phyloP scores from a whole-genome alignment of 2,888 invertebrate species.

The Digitonthophagus gazella region DNA sequence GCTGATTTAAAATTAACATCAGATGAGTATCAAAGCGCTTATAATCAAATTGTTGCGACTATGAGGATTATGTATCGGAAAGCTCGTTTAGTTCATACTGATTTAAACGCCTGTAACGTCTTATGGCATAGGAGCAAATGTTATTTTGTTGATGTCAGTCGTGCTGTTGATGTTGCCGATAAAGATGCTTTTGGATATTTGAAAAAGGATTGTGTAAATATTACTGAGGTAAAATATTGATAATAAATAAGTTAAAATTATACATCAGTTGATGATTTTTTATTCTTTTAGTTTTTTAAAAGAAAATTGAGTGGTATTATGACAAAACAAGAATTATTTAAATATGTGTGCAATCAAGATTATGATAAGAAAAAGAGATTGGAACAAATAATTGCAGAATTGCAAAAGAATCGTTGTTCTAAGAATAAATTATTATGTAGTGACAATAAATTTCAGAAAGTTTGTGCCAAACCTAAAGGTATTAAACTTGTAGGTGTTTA shows the following conservation, averaged over 20 bases:
- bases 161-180: slow-evolving; percentile 90
- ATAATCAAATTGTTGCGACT: slow-evolving; percentile 61
- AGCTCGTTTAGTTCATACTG: slow-evolving; percentile 89
- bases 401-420: not conserved
- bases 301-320: slow-evolving; percentile 65
- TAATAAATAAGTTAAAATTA: not conserved
- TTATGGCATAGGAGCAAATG: slow-evolving; percentile 77
- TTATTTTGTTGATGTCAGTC: slow-evolving; percentile 92
- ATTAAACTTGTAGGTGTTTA: not conserved
- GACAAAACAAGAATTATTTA: slow-evolving; percentile 71
- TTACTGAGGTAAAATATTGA: slow-evolving; percentile 63
- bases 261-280: slow-evolving; percentile 8
- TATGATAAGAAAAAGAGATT: slow-evolving; percentile 40
- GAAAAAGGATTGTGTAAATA: slow-evolving; percentile 82
- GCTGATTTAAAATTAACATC: slow-evolving; percentile 68
- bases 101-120: slow-evolving; percentile 91
- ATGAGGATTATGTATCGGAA: slow-evolving; percentile 81
- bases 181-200: slow-evolving; percentile 85
- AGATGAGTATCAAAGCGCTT: slow-evolving; percentile 58
- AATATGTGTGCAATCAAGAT: slow-evolving; percentile 68
- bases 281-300: slow-evolving; percentile 67
- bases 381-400: not conserved
- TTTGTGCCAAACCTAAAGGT: not conserved
- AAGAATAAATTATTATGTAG: not conserved
- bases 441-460: not conserved